Conservation (phyloP, 2,113 vertebrate species). For the Melozone crissalis region DNA sequence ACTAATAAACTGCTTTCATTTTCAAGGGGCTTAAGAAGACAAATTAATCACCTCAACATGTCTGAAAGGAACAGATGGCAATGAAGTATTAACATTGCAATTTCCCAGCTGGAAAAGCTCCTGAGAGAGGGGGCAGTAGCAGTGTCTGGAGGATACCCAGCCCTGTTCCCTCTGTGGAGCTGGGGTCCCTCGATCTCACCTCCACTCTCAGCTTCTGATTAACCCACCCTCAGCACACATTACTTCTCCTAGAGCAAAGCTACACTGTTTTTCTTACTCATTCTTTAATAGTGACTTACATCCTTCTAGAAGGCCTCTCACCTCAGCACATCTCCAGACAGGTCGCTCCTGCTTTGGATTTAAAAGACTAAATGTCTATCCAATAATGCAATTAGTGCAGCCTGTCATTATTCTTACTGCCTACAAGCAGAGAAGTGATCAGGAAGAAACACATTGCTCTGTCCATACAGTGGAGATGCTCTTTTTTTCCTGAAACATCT, state of each 20-base stretch:
- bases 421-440: background rate
- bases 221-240: background rate
- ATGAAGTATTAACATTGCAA: conserved; percentile 14
- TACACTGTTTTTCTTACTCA: background rate
- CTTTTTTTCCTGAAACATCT: background rate
- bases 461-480: rapidly evolving
- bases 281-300: background rate
- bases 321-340: background rate
- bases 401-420: background rate
- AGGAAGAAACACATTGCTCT: background rate
- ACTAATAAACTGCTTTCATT: conserved; percentile 57
- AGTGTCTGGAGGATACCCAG: background rate
- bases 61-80: conserved; percentile 60
- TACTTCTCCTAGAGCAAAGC: background rate
- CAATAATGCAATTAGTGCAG: conserved; percentile 49
- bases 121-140: background rate
- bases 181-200: rapidly evolving
- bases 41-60: conserved; percentile 53
- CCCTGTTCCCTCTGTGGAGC: background rate
- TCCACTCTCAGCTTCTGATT: background rate
- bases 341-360: conserved; percentile 41
- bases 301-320: background rate
- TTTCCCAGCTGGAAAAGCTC: conserved; percentile 38
- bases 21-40: conserved; percentile 49
- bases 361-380: conserved; percentile 56